Conservation (phyloP, 2,797 vertebrate species). For the Micropoecilia bifurca region DNA sequence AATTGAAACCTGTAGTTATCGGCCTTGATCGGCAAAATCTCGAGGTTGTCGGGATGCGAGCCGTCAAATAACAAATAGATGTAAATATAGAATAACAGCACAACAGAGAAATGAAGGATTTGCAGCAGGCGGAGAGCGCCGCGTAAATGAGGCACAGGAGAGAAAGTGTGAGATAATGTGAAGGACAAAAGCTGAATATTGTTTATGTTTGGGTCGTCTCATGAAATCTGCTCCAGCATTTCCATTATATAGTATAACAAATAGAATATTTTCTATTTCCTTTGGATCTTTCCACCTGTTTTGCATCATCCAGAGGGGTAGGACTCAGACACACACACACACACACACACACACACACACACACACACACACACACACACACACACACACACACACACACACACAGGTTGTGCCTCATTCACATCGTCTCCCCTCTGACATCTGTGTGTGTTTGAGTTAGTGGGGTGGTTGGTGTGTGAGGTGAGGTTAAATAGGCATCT, state of each 20-base stretch:
- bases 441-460: constrained; percentile 63
- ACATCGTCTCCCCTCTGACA: constrained; percentile 72
- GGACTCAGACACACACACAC: constrained; percentile 24
- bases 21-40: constrained; percentile 72
- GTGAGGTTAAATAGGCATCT: constrained; percentile 75
- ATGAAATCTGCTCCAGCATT: constrained; percentile 35
- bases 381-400: constrained; percentile 32
- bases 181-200: constrained; percentile 74
- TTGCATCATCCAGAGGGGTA: constrained; percentile 53
- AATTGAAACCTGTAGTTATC: constrained; percentile 67
- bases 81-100: constrained; percentile 77
- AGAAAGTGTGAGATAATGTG: constrained; percentile 62
- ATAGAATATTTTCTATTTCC: constrained; percentile 28
- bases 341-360: constrained; percentile 20
- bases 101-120: constrained; percentile 70
- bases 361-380: constrained; percentile 33
- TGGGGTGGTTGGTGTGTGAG: constrained; percentile 59
- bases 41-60: constrained; percentile 76
- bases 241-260: constrained; percentile 13
- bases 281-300: constrained; percentile 64
- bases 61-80: constrained; percentile 69
- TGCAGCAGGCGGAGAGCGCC: constrained; percentile 50
- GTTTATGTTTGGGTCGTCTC: constrained; percentile 55
- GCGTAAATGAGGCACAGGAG: constrained; percentile 74
- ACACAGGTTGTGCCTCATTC: constrained; percentile 57